Conservation (phyloP, 2,888 invertebrate species). For the Campoplex capitator region DNA sequence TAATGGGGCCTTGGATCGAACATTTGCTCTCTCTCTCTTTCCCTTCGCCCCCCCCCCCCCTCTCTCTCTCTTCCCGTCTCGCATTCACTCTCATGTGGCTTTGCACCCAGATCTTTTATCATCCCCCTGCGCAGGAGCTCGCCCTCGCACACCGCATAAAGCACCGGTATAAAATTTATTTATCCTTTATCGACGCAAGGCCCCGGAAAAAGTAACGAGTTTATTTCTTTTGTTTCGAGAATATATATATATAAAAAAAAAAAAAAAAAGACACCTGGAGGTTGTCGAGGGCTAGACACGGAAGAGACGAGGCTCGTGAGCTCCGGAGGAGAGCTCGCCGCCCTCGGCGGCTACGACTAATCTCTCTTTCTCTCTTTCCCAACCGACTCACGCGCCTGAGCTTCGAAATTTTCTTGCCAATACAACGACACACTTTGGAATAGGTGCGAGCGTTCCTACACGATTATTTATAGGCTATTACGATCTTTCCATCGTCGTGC, state of each 20-base stretch:
- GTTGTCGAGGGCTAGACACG: constrained; percentile 52
- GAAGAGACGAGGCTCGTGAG: constrained; percentile 21
- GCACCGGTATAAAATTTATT: background rate
- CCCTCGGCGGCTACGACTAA: constrained; percentile 67
- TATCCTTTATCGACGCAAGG: background rate
- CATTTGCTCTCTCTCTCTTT: constrained; percentile 44
- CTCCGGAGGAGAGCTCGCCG: constrained; percentile 66
- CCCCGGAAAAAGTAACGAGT: constrained; percentile 21
- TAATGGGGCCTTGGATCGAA: constrained; percentile 5
- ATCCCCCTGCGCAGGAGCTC: constrained; percentile 32
- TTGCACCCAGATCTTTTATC: background rate
- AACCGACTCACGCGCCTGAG: background rate
- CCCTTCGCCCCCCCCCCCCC: background rate
- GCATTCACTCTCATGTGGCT: constrained; percentile 18
- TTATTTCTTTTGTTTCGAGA: constrained; percentile 10
- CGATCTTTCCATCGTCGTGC: constrained; percentile 5
- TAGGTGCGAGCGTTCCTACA: constrained; percentile 47
- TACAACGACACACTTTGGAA: constrained; percentile 35
- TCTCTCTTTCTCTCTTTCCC: constrained; percentile 50
- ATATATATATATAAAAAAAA: no score
- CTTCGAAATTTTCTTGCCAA: constrained; percentile 53
- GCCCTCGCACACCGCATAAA: constrained; percentile 19
- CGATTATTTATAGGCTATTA: constrained; percentile 63
- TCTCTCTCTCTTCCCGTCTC: background rate
- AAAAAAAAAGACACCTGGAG: constrained; percentile 38